phyloP scores from a whole-genome alignment of 2,797 vertebrate genomes.

The Acomys russatus region DNA sequence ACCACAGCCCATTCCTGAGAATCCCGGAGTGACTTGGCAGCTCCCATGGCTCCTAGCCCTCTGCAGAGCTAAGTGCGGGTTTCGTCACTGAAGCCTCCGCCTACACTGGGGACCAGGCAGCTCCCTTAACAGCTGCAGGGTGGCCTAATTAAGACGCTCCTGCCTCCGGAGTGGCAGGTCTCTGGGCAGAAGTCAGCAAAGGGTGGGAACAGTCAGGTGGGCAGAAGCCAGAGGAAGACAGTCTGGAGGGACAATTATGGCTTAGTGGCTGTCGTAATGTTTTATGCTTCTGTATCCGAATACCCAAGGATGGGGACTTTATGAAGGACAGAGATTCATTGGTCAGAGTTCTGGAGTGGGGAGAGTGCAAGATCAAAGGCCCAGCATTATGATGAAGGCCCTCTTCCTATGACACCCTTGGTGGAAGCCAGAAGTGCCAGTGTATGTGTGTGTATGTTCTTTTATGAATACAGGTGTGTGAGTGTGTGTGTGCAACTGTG shows the following conservation, averaged over 20 bases:
- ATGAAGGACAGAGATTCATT: not conserved
- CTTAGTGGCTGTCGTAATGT: not conserved
- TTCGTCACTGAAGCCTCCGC: slow-evolving; percentile 47
- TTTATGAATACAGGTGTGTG: not conserved
- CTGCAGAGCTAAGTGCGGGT: not conserved
- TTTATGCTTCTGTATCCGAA: not conserved
- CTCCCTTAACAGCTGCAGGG: slow-evolving; percentile 67
- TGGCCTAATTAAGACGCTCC: slow-evolving; percentile 65
- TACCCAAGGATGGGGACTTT: not conserved
- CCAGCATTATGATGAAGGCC: not conserved
- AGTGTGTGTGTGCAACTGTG: not conserved
- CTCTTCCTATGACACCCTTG: not conserved
- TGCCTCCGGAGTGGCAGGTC: not conserved
- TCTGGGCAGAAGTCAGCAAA: slow-evolving; percentile 57
- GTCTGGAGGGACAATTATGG: slow-evolving; percentile 1
- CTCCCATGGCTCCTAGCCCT: slow-evolving; percentile 36
- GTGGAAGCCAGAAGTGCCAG: not conserved
- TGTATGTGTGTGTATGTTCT: not conserved
- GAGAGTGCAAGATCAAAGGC: not conserved
- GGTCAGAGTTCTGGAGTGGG: not conserved
- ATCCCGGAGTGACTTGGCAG: slow-evolving; percentile 63
- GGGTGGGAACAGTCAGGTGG: not conserved
- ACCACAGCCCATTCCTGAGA: slow-evolving; percentile 61
- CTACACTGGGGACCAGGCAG: slow-evolving; percentile 34
- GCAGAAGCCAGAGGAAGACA: slow-evolving; percentile 11